phyloP scores from a whole-genome alignment of 1,140 invertebrate genomes.

The Cydia fagiglandana region DNA sequence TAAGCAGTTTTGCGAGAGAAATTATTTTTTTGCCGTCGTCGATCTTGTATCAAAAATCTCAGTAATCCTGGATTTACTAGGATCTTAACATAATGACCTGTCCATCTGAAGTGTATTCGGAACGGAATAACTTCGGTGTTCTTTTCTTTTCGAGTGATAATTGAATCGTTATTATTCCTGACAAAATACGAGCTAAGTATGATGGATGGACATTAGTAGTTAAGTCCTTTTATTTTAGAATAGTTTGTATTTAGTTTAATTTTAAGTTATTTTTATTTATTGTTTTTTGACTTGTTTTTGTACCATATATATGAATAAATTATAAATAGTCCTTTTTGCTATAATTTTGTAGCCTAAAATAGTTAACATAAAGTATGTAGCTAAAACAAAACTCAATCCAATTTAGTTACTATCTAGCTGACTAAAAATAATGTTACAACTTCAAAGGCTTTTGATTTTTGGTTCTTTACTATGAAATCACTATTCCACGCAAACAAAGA shows the following conservation, averaged over 20 bases:
- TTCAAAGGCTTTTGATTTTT: too few species aligned
- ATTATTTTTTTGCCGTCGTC: not conserved
- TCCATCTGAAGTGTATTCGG: not conserved
- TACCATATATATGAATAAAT: too few species aligned
- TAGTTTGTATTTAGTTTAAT: too few species aligned
- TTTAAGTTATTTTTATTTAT: too few species aligned
- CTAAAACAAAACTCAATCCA: too few species aligned
- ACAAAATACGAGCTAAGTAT: not conserved
- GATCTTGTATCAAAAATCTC: not conserved
- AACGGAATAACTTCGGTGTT: not conserved
- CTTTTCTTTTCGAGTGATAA: not conserved
- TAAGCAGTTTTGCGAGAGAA: not conserved
- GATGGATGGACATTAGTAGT: too few species aligned
- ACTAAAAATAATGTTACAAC: too few species aligned
- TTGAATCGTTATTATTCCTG: not conserved
- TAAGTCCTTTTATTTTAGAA: too few species aligned
- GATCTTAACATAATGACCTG: not conserved
- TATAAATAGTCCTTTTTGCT: not conserved
- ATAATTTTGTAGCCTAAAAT: not conserved
- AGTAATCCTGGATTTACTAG: not conserved
- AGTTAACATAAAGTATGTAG: not conserved
- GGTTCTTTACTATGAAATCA: too few species aligned
- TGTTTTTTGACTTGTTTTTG: too few species aligned
- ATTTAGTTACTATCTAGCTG: too few species aligned
- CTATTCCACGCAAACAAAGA: too few species aligned